Conservation (phyloP, 1,140 invertebrate species). For the Oryctes rhinoceros region DNA sequence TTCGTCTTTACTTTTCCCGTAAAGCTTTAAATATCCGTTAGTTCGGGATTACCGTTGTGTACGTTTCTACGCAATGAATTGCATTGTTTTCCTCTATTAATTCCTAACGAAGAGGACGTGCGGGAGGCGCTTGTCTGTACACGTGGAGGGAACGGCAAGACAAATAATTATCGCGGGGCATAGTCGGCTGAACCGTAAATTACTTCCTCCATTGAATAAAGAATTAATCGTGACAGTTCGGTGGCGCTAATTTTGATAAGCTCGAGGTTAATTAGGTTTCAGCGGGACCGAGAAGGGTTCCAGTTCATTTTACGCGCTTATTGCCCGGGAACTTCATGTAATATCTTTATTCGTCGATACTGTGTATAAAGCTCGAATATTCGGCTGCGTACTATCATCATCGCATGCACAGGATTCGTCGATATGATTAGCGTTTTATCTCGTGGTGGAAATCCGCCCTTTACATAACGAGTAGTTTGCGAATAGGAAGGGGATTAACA, state of each 20-base stretch:
- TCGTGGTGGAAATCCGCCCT: too few relatives aligned
- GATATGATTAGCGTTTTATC: not conserved
- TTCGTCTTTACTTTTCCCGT: too few relatives aligned
- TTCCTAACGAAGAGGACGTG: too few relatives aligned
- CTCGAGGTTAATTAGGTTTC: slow-evolving; percentile 17
- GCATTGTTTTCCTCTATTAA: too few relatives aligned
- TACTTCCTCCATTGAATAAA: slow-evolving; percentile 1
- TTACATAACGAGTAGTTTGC: too few relatives aligned
- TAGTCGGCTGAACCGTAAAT: not conserved
- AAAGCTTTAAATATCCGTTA: too few relatives aligned
- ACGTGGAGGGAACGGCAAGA: not conserved
- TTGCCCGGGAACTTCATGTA: not conserved
- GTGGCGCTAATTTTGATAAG: slow-evolving; percentile 21
- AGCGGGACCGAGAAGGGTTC: not conserved
- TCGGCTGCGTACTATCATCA: not conserved
- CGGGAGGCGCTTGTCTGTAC: too few relatives aligned
- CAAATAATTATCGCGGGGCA: not conserved
- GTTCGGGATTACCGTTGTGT: too few relatives aligned
- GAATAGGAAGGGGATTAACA: too few relatives aligned
- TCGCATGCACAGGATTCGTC: not conserved
- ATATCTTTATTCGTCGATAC: slow-evolving; percentile 3
- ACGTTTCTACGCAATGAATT: too few relatives aligned
- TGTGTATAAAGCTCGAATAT: not conserved
- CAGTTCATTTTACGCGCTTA: slow-evolving; percentile 29
- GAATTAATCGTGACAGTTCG: slow-evolving; percentile 29